These are phyloP conservation scores for Arremon brunneinucha DNA, from an alignment of 2,797 vertebrate species.

Conservation along the genomic window DNA sequence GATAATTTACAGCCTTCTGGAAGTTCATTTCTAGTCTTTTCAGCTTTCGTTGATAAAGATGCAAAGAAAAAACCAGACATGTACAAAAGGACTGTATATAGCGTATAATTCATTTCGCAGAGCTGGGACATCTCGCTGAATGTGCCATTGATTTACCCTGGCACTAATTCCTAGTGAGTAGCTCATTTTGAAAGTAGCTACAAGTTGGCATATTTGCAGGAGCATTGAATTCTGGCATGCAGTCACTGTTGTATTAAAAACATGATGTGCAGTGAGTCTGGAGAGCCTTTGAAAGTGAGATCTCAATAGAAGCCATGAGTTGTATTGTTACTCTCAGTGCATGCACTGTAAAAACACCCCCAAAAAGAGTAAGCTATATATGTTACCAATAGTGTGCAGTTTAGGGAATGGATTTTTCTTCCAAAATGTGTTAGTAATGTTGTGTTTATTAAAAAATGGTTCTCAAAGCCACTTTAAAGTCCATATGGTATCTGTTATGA, in stretches of 20 bases:
- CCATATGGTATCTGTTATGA: slow-evolving; percentile 56
- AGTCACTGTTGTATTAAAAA: slow-evolving; percentile 52
- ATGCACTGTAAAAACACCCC: background rate
- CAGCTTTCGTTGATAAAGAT: slow-evolving; percentile 43
- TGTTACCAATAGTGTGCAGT: background rate
- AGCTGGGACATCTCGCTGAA: slow-evolving; percentile 57
- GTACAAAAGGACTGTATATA: slow-evolving; percentile 56
- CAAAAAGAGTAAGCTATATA: background rate
- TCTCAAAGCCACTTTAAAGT: slow-evolving; percentile 34
- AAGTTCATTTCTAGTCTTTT: slow-evolving; percentile 35
- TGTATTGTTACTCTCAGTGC: slow-evolving; percentile 38
- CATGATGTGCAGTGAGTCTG: slow-evolving; percentile 16
- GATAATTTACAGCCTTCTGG: slow-evolving; percentile 45
- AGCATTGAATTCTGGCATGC: slow-evolving; percentile 48
- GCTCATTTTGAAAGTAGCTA: slow-evolving; percentile 60
- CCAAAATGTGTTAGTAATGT: background rate
- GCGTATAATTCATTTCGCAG: slow-evolving; percentile 46
- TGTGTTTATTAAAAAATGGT: background rate
- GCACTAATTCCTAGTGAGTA: slow-evolving; percentile 57
- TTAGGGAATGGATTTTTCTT: background rate
- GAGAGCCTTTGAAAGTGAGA: slow-evolving; percentile 48
- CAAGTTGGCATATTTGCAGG: slow-evolving; percentile 59
- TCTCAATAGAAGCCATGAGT: slow-evolving; percentile 25
- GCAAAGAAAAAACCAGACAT: slow-evolving; percentile 20
- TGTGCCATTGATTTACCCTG: slow-evolving; percentile 67